These are phyloP conservation scores for Acronicta psi DNA, from an alignment of 2,888 invertebrate species.

Conservation along the genomic window DNA sequence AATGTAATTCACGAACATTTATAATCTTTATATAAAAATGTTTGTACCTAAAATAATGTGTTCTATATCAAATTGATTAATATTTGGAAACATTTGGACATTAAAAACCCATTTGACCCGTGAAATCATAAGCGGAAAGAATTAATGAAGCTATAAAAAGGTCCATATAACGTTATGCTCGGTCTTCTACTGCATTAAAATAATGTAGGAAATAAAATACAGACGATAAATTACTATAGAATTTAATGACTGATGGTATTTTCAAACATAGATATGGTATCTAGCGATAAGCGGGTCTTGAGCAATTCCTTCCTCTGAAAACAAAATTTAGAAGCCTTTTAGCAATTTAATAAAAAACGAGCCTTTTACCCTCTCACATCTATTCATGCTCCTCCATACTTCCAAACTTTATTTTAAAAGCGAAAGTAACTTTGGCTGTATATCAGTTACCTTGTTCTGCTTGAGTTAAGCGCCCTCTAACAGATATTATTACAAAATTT, in stretches of 20 bases:
- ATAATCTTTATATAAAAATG: neutral
- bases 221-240: slow-evolving; percentile 35
- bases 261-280: neutral
- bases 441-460: too few species aligned
- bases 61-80: slow-evolving; percentile 6
- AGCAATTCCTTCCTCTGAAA: too few species aligned
- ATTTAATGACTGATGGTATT: slow-evolving; percentile 19
- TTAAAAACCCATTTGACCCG: slow-evolving; percentile 36
- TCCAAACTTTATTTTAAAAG: too few species aligned
- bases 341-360: too few species aligned
- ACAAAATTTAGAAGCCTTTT: too few species aligned
- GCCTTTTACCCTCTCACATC: too few species aligned
- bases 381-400: too few species aligned
- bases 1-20: neutral
- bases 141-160: slow-evolving; percentile 54
- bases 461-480: too few species aligned
- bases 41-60: neutral
- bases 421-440: too few species aligned
- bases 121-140: slow-evolving; percentile 47
- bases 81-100: slow-evolving; percentile 34
- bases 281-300: slow-evolving; percentile 18
- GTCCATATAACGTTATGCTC: slow-evolving; percentile 38
- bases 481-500: too few species aligned
- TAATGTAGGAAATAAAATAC: slow-evolving; percentile 35
- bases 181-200: slow-evolving; percentile 40